phyloP scores from a whole-genome alignment of 35 echinoderm and acorn worm genomes.

The Ophiothrix spiculata region DNA sequence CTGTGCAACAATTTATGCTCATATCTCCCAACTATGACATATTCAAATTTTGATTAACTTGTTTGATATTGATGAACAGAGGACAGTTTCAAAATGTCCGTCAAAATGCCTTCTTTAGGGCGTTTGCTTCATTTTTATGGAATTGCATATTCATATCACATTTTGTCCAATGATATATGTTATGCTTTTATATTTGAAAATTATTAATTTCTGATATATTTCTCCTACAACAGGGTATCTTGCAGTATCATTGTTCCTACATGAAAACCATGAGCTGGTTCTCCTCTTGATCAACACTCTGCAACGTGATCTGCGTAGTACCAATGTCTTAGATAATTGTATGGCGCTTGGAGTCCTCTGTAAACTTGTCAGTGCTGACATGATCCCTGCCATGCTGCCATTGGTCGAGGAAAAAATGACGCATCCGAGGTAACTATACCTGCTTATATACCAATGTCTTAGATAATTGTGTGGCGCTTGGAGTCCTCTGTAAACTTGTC shows the following conservation, averaged over 20 bases:
- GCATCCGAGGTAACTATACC: constrained; percentile 64
- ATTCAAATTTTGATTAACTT: too few relatives aligned
- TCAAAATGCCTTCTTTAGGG: too few relatives aligned
- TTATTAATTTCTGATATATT: too few relatives aligned
- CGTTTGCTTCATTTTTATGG: too few relatives aligned
- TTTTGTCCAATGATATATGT: too few relatives aligned
- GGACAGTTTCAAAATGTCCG: too few relatives aligned
- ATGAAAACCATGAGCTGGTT: constrained; percentile 82
- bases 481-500: constrained; percentile 62
- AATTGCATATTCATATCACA: too few relatives aligned
- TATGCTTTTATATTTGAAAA: too few relatives aligned
- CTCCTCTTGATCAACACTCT: constrained; percentile 88
- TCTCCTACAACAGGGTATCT: constrained; percentile 95
- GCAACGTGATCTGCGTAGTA: constrained; percentile 85
- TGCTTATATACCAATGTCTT: constrained; percentile 79
- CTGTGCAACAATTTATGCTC: too few relatives aligned
- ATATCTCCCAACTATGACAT: too few relatives aligned
- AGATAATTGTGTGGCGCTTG: constrained; percentile 85
- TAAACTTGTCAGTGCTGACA: constrained; percentile 75
- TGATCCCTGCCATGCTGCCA: constrained; percentile 82
- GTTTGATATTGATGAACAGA: too few relatives aligned
- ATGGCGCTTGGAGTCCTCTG: constrained; percentile 71
- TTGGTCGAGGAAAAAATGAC: constrained; percentile 67
- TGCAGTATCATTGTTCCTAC: constrained; percentile 72
- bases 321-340: constrained; percentile 89